Evolutionary conservation across 2,113 vertebrate genomes (phyloP).

Genomic region (Uropsilus gracilis): DNA sequence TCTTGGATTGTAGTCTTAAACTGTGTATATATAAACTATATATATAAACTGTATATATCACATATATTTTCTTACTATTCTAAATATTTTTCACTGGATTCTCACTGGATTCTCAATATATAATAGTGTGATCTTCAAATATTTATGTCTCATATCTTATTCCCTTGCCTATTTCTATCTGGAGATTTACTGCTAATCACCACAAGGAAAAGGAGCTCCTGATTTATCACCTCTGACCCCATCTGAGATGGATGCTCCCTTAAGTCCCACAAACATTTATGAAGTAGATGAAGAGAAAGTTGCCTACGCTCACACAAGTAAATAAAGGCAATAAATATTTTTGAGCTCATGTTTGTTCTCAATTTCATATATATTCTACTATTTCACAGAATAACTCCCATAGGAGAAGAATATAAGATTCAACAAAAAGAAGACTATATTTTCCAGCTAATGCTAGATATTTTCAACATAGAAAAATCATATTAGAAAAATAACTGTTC

Average conservation of each 20-base stretch:
- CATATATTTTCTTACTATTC: neutral
- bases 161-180: neutral
- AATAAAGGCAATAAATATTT: neutral
- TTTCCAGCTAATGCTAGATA: neutral
- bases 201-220: neutral
- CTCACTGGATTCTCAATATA: neutral
- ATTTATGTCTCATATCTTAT: neutral
- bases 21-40: no score
- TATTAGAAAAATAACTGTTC: neutral
- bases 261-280: neutral
- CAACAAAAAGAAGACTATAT: neutral
- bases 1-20: neutral
- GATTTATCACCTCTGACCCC: neutral
- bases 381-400: neutral
- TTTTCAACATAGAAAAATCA: neutral
- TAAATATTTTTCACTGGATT: conserved; percentile 1
- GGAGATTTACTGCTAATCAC: neutral
- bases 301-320: neutral
- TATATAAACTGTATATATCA: no score
- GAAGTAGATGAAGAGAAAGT: conserved; percentile 3
- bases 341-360: neutral
- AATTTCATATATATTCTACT: neutral
- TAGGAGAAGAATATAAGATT: neutral
- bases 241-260: neutral
- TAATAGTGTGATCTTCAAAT: neutral